These are phyloP conservation scores for Temnothorax curvispinosus DNA, from an alignment of 1,140 invertebrate genomes.

Conservation along the genomic window DNA sequence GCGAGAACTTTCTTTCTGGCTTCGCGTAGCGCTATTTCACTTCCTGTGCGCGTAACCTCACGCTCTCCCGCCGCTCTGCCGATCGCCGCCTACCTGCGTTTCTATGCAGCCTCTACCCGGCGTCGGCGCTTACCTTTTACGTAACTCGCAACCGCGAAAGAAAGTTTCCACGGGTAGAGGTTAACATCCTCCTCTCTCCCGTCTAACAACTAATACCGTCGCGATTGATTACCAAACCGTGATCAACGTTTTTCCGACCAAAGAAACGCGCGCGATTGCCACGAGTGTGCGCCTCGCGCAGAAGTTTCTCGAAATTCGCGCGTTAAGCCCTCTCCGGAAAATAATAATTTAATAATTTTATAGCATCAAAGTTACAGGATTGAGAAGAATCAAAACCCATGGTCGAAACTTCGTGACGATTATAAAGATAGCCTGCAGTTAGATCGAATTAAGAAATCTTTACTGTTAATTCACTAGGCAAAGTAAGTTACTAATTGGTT, in stretches of 20 bases:
- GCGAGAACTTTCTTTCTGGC: slow-evolving; percentile 86
- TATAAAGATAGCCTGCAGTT: too few relatives aligned
- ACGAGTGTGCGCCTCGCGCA: background rate
- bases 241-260: slow-evolving; percentile 39
- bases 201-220: slow-evolving; percentile 15
- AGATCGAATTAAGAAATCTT: too few relatives aligned
- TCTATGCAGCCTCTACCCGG: slow-evolving; percentile 72
- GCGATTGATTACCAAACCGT: background rate
- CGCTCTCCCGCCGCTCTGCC: slow-evolving; percentile 50
- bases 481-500: too few relatives aligned
- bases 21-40: slow-evolving; percentile 82
- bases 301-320: background rate
- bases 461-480: too few relatives aligned
- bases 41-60: slow-evolving; percentile 84
- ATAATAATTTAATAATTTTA: too few relatives aligned
- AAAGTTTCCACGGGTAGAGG: slow-evolving; percentile 80
- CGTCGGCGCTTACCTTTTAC: slow-evolving; percentile 75
- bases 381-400: too few relatives aligned
- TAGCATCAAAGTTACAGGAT: too few relatives aligned
- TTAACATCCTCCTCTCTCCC: slow-evolving; percentile 79
- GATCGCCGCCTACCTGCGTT: slow-evolving; percentile 53
- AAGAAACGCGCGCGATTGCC: background rate
- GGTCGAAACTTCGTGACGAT: too few relatives aligned
- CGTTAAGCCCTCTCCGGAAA: background rate
- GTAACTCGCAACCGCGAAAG: slow-evolving; percentile 78